Base-by-base conservation (phyloP, 92 coral and sea anemone species). In the Chrysogorgia sp. region DNA sequence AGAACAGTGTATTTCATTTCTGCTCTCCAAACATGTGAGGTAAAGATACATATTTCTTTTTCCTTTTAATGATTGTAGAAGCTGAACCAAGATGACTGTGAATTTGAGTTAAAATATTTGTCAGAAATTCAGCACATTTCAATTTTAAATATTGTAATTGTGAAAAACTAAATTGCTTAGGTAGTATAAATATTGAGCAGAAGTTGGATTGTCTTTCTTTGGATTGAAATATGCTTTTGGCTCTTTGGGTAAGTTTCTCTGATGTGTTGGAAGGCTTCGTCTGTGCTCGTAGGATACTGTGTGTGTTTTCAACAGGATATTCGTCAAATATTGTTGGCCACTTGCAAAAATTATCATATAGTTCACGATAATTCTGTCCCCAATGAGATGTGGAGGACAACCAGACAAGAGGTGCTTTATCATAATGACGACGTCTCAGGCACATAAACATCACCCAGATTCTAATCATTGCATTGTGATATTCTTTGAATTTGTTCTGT, bases 401-500 rank as follows among this genome's bases (percentile, higher is more conserved):
- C 89, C 89, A 88, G 15, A 88, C 75, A 9, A 88, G 81, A 15
- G 89, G 86, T 1, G 92, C 76, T 65, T 84, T 88, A 82, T 84
- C 80, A 32, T 84, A 88, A 71, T 84, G 88, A 17, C 68, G 75
- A 10, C 88, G 34, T 2, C 31, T 31, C 28, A 61, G 68, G 66
- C 82, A 81, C 8, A 85, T 79, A 28, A 87, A 83, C 90, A 87
- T 87, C 2, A 83, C 75, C 83, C 81, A 84, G 28, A 79, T 71
- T 34, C 91, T 79, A 19, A 88, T 64, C 71, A 88, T 88, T 2
- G 86, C 88, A 47, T 66, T 66, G 35, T 66, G 70, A 79, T 80
- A 88, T 35, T 80, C 78, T 0, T 49, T 25, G 17, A 74, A 88
- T 22, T 84, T 58, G 34, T 77, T 82, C 24, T 17, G 33, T 41